Evolutionary conservation across 1,140 invertebrate genomes (phyloP).

Genomic region (Papilio aristodemus): DNA sequence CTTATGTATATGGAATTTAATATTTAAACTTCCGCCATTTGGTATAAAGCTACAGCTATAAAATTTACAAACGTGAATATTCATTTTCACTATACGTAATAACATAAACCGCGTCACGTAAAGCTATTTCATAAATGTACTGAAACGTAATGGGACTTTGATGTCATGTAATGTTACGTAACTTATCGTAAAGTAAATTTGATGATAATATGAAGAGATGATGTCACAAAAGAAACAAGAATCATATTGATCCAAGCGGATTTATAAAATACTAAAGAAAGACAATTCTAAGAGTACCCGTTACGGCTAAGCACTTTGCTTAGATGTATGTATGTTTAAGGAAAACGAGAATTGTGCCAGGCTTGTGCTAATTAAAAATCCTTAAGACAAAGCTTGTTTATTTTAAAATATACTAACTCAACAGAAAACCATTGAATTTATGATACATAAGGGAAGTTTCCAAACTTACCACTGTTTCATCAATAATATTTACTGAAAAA

Average conservation of each 20-base stretch:
- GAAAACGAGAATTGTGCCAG: too few species aligned
- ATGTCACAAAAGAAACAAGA: not conserved
- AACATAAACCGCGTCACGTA: slow-evolving; percentile 8
- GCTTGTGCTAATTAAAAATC: too few species aligned
- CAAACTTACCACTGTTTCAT: too few species aligned
- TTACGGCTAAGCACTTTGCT: not conserved
- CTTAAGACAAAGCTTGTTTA: too few species aligned
- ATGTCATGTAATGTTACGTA: not conserved
- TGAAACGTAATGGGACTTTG: slow-evolving; percentile 18
- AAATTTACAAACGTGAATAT: slow-evolving; percentile 20
- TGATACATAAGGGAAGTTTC: too few species aligned
- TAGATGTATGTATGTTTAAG: too few species aligned
- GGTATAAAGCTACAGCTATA: slow-evolving; percentile 6
- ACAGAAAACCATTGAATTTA: too few species aligned
- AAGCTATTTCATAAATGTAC: slow-evolving; percentile 21
- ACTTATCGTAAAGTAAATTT: not conserved
- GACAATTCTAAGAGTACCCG: not conserved
- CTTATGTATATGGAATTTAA: slow-evolving; percentile 5
- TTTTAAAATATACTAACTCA: too few species aligned
- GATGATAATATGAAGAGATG: not conserved
- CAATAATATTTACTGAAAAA: not conserved
- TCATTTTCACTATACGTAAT: slow-evolving; percentile 12
- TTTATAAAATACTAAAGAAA: not conserved
- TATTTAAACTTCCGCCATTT: slow-evolving; percentile 8
- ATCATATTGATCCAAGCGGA: not conserved